Percentiles rank a stretch among this genome's conserved stretches.
Evolutionary conservation across 2,113 vertebrate genomes (phyloP).

Genomic region (Pelobates fuscus): DNA sequence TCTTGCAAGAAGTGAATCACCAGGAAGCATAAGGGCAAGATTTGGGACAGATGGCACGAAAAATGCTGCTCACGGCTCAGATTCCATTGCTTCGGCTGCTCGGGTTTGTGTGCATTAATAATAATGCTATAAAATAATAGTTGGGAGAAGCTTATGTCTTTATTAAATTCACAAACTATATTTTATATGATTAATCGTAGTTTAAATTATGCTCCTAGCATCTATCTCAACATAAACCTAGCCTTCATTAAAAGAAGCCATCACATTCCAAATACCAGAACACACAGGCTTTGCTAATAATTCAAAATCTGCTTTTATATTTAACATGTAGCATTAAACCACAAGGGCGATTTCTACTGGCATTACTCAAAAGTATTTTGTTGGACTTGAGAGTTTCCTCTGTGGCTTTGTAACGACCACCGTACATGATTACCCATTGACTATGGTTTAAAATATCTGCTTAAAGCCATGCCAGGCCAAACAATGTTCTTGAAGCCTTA

Average conservation of each 20-base stretch:
- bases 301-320: background rate
- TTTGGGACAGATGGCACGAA: constrained; percentile 79
- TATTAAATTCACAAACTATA: no score
- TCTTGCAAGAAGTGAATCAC: constrained; percentile 72
- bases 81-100: constrained; percentile 85
- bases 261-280: no score
- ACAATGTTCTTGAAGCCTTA: background rate
- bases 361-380: background rate
- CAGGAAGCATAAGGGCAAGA: constrained; percentile 72
- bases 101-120: constrained; percentile 74
- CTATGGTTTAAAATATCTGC: constrained; percentile 3
- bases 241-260: no score
- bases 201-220: no score
- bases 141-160: no score
- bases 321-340: background rate
- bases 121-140: no score
- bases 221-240: no score
- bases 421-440: background rate
- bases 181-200: no score
- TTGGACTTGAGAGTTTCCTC: background rate
- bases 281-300: no score
- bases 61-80: constrained; percentile 84
- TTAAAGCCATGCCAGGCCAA: background rate
- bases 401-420: background rate
- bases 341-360: background rate